phyloP scores from a whole-genome alignment of 2,113 vertebrate species.

The Cephalopholis sonnerati region DNA sequence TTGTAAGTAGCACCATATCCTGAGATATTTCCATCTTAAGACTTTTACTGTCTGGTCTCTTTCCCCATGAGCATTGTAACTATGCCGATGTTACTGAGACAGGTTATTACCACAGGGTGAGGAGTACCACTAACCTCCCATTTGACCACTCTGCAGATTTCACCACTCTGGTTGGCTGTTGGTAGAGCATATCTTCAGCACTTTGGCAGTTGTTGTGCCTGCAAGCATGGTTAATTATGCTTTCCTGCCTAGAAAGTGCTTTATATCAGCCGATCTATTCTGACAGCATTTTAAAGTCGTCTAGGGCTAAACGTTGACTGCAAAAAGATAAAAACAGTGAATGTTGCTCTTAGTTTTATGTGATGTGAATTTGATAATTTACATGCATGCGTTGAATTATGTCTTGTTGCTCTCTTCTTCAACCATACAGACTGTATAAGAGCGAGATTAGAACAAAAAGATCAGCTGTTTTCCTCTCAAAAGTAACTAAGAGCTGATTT shows the following conservation, averaged over 20 bases:
- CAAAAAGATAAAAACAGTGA: slow-evolving; percentile 53
- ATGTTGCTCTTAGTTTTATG: slow-evolving; percentile 54
- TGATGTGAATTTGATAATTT: slow-evolving; percentile 58
- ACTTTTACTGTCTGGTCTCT: slow-evolving; percentile 32
- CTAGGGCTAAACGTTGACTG: slow-evolving; percentile 63
- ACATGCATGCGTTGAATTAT: slow-evolving; percentile 55
- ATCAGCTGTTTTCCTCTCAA: slow-evolving; percentile 17
- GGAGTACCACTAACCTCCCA: slow-evolving; percentile 10
- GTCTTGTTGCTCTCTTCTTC: slow-evolving; percentile 28
- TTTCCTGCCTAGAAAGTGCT: slow-evolving; percentile 46
- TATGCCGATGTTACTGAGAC: neutral
- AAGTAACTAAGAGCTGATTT: slow-evolving; percentile 22
- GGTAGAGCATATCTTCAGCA: slow-evolving; percentile 31
- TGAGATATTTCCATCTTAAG: slow-evolving; percentile 40
- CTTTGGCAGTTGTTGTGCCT: slow-evolving; percentile 53
- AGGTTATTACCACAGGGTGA: slow-evolving; percentile 18
- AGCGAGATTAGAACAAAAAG: slow-evolving; percentile 41
- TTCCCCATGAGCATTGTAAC: slow-evolving; percentile 23
- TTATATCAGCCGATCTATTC: slow-evolving; percentile 42
- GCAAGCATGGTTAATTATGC: slow-evolving; percentile 47
- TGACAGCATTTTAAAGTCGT: slow-evolving; percentile 50
- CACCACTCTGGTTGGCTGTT: slow-evolving; percentile 43
- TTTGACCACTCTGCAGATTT: slow-evolving; percentile 38
- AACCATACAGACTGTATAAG: slow-evolving; percentile 22
- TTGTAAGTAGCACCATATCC: slow-evolving; percentile 41